Evolutionary conservation across 2,113 vertebrate genomes (phyloP), one percentile per base, ranked within the genome.

Genomic region (Peromyscus californicus): DNA sequence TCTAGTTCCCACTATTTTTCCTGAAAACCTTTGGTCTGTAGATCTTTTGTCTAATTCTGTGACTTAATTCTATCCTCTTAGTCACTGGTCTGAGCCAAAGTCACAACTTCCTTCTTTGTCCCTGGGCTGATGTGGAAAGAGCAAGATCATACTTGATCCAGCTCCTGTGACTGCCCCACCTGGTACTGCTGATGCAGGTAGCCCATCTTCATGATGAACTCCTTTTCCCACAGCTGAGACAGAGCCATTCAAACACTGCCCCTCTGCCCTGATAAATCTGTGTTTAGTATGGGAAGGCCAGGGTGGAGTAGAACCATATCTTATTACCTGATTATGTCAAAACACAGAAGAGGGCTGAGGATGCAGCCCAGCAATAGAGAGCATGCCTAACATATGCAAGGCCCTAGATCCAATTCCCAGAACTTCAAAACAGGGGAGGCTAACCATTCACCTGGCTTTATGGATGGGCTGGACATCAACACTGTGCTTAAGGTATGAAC

Each of bases 191-290:
- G 19, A 61, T 10, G 24, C 75, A 3, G 74, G 16, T 13, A 26
- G 42, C 5, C 3, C 11, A 54, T 17, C 11, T 15, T 19, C 19
- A 79, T 17, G 26, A 26, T 12, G 11, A 42, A 17, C 8, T 13
- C 48, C 10, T 12, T 51, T 51, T 39, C 48, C 8, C 22, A 7
- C 16, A 48, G 17, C 74, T 33, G 29, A 31, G 69, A 29, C n/a
- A 7, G 48, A 31, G 21, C 12, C 26, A 16, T 26, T 5, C 10
- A 0, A 19, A 29, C 54, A 29, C 0, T 26, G 6, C 3, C 7
- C 4, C 5, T 31, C 11, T 17, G 29, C 12, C 82, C 45, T 59
- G 42, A n/a, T 45, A 63, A 36, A 59, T 36, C 6, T 6, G 12
- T 22, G 8, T 5, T 42, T 17, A 36, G 4, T 33, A 70, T 45